phyloP scores from a whole-genome alignment of 1,140 invertebrate species.

The Babylonia areolata region DNA sequence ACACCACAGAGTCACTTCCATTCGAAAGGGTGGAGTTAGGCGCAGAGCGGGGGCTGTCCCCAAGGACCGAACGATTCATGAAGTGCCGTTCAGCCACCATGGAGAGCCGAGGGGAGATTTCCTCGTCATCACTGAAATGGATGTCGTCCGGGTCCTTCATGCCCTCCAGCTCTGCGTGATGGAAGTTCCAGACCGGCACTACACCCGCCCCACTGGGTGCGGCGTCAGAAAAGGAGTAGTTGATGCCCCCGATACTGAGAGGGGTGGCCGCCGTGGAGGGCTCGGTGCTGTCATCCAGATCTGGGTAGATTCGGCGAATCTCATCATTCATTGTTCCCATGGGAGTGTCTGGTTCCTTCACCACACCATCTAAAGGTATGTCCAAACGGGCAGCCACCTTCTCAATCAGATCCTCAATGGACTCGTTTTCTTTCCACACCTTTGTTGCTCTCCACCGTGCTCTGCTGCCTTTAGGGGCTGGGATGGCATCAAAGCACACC shows the following conservation, averaged over 20 bases:
- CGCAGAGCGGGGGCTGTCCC: slow-evolving; percentile 61
- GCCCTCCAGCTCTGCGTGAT: slow-evolving; percentile 66
- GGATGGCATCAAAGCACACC: slow-evolving; percentile 75
- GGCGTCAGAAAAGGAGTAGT: slow-evolving; percentile 72
- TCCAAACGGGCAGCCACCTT: slow-evolving; percentile 67
- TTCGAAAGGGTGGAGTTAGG: slow-evolving; percentile 38
- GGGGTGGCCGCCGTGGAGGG: slow-evolving; percentile 60
- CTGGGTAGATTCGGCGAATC: slow-evolving; percentile 67
- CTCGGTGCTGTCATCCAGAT: slow-evolving; percentile 65
- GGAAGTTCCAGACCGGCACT: slow-evolving; percentile 75
- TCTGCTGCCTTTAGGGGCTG: slow-evolving; percentile 75
- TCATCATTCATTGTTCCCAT: slow-evolving; percentile 71
- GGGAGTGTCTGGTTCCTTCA: slow-evolving; percentile 59
- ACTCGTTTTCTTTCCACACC: slow-evolving; percentile 75
- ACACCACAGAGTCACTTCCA: slow-evolving; percentile 25
- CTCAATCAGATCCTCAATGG: slow-evolving; percentile 70
- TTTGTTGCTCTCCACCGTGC: slow-evolving; percentile 75
- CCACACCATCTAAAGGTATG: slow-evolving; percentile 59
- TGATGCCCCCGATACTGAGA: slow-evolving; percentile 66
- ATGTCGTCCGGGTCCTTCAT: slow-evolving; percentile 69
- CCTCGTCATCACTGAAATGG: slow-evolving; percentile 64
- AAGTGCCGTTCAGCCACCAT: slow-evolving; percentile 75
- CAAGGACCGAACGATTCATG: slow-evolving; percentile 73
- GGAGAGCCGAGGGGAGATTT: slow-evolving; percentile 60
- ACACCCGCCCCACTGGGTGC: slow-evolving; percentile 73